These are phyloP conservation scores for Psophia crepitans DNA, from an alignment of 2,113 vertebrate genomes.

Conservation along the genomic window DNA sequence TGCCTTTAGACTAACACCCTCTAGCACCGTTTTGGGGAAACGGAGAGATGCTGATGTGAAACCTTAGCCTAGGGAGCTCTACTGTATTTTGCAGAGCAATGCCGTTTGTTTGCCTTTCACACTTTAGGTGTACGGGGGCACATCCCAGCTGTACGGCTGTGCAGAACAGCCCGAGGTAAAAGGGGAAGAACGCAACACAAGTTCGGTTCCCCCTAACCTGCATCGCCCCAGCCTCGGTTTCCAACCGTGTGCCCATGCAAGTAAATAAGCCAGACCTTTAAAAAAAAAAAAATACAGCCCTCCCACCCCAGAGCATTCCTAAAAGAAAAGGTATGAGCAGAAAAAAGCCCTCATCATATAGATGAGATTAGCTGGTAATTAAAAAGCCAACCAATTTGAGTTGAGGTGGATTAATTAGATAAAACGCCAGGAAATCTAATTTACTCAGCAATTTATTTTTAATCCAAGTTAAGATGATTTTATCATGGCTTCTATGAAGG, in stretches of 20 bases:
- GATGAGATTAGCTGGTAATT: slow-evolving; percentile 55
- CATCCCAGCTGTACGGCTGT: background rate
- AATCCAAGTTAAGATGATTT: slow-evolving; percentile 40
- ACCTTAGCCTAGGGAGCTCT: background rate
- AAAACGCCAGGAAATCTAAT: slow-evolving; percentile 62
- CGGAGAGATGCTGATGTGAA: background rate
- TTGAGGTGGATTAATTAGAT: slow-evolving; percentile 62
- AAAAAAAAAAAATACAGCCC: no score
- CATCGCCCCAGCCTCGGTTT: background rate
- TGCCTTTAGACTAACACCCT: background rate
- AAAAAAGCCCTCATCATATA: background rate
- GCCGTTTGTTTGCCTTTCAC: background rate
- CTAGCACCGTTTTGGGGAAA: background rate
- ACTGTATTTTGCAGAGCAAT: background rate
- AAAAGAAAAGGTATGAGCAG: background rate
- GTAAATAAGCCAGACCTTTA: background rate
- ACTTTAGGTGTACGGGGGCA: background rate
- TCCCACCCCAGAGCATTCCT: background rate
- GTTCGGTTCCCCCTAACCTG: background rate
- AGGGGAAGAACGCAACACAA: background rate
- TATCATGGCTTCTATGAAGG: slow-evolving; percentile 34
- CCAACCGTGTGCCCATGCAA: background rate
- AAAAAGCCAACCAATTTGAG: slow-evolving; percentile 49
- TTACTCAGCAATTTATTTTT: slow-evolving; percentile 66
- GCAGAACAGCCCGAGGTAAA: background rate